Base-by-base conservation (phyloP, 2,888 invertebrate species). In the Drosophila pullipes region DNA sequence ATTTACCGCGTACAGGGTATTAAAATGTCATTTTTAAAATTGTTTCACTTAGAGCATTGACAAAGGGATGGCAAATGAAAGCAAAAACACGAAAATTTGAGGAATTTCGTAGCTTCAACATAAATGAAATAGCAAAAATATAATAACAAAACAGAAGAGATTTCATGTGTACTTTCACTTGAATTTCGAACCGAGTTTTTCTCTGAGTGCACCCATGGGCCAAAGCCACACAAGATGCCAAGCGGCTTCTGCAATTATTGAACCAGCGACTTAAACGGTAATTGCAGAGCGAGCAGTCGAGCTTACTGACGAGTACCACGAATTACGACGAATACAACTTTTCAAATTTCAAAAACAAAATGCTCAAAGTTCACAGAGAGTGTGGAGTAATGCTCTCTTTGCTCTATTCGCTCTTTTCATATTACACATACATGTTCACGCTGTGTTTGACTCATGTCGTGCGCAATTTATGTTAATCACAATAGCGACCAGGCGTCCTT, bases 401-500 rank as follows among this genome's bases (percentile, higher is more conserved):
- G 4, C 37, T 39, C 37, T 4, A 35, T 35, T 13, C n/a, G 30
- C 58, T 58, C 41, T 18, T 13, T 35, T 35, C 58, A 30, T 16
- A 41, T 58, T 16, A 30, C 18, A 57, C 13, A 57, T 2, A 52
- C n/a, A 35, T 25, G 22, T 25, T 47, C 44, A 11, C 41, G 5
- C 30, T 22, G 41, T 31, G 33, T 22, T 54, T 37, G 30, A 22
- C 31, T 58, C 58, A 25, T 58, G 58, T 58, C 58, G 58, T 58
- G 83, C 68, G 76, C 81, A 80, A 81, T 81, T 81, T 83, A 81
- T 83, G 81, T 81, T 81, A 81, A 81, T 81, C 83, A 80, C 70
- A 37, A 35, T 22, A 54, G 37, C 44, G 52, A 25, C 37, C 33
- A 64, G 50, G 41, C 41, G 58, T 58, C 58, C 58, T 58, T 58